A percentile compares a stretch with the other conserved stretches of the same genome.
phyloP scores from a whole-genome alignment of 35 echinoderm and acorn worm species.

The Hemicentrotus pulcherrimus region DNA sequence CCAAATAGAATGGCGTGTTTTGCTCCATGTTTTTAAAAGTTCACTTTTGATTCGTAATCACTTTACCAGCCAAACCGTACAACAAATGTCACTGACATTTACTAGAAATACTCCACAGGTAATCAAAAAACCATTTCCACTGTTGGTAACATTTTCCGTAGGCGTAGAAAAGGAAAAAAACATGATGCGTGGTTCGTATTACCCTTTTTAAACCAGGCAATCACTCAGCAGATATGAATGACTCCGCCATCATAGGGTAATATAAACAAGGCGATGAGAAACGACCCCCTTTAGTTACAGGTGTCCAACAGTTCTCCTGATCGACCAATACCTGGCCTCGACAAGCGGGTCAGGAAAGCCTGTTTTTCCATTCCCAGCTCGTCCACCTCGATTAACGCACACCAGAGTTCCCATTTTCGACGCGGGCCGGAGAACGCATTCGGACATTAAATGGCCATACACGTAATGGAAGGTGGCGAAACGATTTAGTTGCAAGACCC shows the following conservation, averaged over 20 bases:
- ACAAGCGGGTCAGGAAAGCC: not conserved
- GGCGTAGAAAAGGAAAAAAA: not conserved
- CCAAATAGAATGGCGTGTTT: not conserved
- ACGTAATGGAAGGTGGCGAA: not conserved
- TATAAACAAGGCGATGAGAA: constrained; percentile 8
- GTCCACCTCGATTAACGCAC: not conserved
- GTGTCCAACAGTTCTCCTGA: not conserved
- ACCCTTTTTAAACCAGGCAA: constrained; percentile 4
- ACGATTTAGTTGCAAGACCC: not conserved
- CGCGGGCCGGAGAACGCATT: not conserved
- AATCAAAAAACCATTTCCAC: not conserved
- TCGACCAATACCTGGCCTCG: not conserved
- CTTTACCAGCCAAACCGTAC: not conserved
- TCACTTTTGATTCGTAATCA: not conserved
- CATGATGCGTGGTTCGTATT: not conserved
- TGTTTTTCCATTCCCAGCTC: not conserved
- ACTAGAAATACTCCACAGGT: not conserved
- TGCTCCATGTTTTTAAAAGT: not conserved
- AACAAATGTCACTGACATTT: not conserved
- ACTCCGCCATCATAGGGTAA: not conserved
- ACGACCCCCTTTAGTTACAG: constrained; percentile 7
- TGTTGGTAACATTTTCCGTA: not conserved
- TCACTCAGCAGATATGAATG: constrained; percentile 1
- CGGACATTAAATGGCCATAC: not conserved
- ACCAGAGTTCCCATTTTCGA: not conserved